Base-by-base conservation (phyloP, 2,888 invertebrate genomes). In the Tortricodes alternella region DNA sequence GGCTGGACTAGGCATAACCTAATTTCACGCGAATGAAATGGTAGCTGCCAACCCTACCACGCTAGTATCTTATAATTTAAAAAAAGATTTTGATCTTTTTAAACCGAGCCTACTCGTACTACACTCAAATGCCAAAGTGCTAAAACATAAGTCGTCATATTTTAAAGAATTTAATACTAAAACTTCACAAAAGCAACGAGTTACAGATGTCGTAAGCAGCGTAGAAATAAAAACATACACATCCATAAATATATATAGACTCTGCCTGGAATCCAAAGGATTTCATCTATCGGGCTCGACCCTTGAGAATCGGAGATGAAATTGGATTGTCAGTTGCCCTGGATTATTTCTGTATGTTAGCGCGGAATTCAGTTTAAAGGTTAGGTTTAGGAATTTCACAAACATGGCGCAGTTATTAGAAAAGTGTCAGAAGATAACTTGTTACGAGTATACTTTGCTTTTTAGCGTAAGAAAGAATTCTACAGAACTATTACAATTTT, bases 301-400 rank as follows among this genome's bases (percentile, higher is more conserved):
- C 58, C 58, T 58, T 44, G 60, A 60, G 57, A 58, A 19, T 53
- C 46, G 23, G 50, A 52, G 55, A 58, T 59, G 61, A 59, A 61
- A 62, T 62, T 62, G 61, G 61, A 62, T 62, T 62, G 62, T 59
- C 60, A 61, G 61, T 41, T 51, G 21, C 44, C 19, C 15, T 29
- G 50, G 44, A 50, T 56, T 48, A 51, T 51, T 34, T 41, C 50
- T 41, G 15, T 49, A 18, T 37, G 53, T 46, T 46, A 46, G 52
- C 11, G 8, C 19, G 55, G 55, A 49, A 55, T 55, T 27, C 48
- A 35, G 48, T 48, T 55, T 43, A 55, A 41, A 51, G 50, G 41
- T 34, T 41, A 35, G 46, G 23, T 48, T 41, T 32, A 15, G 48
- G 46, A 38, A 48, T 53, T 53, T 39, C 21, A 18, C 13, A 19